Base-by-base conservation (phyloP, 2,797 vertebrate species). In the Anabacerthia variegaticeps region DNA sequence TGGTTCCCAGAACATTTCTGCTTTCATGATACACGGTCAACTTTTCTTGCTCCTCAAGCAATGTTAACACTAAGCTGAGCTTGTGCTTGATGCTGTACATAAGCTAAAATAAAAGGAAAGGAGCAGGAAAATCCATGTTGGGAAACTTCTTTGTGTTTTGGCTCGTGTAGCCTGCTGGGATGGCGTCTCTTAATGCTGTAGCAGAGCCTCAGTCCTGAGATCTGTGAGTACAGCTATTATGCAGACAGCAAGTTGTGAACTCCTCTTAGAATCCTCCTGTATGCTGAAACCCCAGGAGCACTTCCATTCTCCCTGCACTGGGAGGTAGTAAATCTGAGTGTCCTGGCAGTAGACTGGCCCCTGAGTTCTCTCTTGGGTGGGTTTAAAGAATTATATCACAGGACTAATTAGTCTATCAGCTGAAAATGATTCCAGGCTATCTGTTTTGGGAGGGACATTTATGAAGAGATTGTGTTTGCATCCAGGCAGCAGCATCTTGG, bases 1-100 rank as follows among this genome's bases (percentile, higher is more conserved):
- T 19, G 20, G 44, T 69, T 95, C 88, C 93, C 91, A 67, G 90
- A 95, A 86, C 61, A 19, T 18, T 95, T 86, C 48, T 87, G 80
- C 52, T 94, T 94, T 92, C 61, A 76, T 82, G 88, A 90, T 78
- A 78, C 11, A 1, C 32, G 36, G 67, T 67, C 86, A 93, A 28
- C 30, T 76, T 39, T 43, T 41, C 55, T 75, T 22, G 22, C 23
- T 92, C 73, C 79, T 92, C 52, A 69, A 93, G 74, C 11, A 41
- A 41, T 2, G 14, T 59, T 90, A 92, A 41, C 48, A 37, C 28
- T 41, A n/a, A 62, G 20, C 63, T 43, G 77, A 76, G 63, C 43
- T 81, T 48, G 49, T 76, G 51, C 59, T 84, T 89, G 81, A 73
- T 87, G 80, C 41, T 81, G 37, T 81, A 80, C 36, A 51, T 76